Conservation (phyloP, 2,888 invertebrate genomes). For the Phrixothrix hirtus region DNA sequence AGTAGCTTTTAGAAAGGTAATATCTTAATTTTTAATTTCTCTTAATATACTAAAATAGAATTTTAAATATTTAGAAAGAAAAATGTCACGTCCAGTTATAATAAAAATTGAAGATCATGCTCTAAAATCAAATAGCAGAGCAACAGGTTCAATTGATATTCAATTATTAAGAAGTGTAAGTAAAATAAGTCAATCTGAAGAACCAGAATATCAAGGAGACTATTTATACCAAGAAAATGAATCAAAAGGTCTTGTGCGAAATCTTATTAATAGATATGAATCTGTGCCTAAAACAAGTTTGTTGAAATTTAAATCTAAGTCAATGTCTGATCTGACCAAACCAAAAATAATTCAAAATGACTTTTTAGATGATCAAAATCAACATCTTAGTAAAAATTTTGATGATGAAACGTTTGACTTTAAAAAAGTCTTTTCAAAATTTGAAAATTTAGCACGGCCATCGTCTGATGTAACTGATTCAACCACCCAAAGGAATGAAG, state of each 20-base stretch:
- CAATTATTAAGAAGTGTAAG: not conserved
- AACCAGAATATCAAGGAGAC: not conserved
- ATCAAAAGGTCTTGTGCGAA: constrained; percentile 16
- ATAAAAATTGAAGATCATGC: constrained; percentile 6
- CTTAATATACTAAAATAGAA: not conserved
- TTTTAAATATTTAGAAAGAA: not conserved
- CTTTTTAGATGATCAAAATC: no score
- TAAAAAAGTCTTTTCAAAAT: no score
- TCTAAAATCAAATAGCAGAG: constrained; percentile 2
- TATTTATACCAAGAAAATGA: not conserved
- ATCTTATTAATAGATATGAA: constrained; percentile 20
- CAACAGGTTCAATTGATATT: constrained; percentile 8
- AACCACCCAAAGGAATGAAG: no score
- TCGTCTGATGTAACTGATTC: no score
- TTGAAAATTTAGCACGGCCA: no score
- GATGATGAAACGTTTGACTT: no score
- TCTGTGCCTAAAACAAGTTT: not conserved
- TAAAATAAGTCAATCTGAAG: not conserved
- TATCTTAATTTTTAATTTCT: not conserved
- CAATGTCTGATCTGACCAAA: not conserved
- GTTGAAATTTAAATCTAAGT: not conserved
- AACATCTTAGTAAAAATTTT: no score
- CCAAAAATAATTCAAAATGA: no score
- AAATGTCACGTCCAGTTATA: constrained; percentile 13
- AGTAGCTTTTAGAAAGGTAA: no score